Evolutionary conservation across 2,113 vertebrate species (phyloP).

Genomic region (Leuciscus idus): DNA sequence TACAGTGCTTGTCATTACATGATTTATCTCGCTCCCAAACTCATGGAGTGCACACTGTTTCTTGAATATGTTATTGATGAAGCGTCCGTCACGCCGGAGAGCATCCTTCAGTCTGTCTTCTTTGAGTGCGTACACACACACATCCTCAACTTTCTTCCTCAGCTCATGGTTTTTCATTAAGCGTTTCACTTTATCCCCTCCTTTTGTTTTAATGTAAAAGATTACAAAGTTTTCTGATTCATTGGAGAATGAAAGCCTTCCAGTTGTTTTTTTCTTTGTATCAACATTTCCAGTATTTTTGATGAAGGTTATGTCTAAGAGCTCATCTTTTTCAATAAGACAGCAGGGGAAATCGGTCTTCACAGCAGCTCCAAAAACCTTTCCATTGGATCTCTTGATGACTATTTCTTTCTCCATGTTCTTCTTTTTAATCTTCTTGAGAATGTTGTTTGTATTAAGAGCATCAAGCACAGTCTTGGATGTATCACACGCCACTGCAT

Average conservation of each 20-base stretch:
- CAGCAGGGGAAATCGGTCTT: conserved; percentile 43
- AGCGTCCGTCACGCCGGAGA: conserved; percentile 46
- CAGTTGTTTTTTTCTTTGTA: too few relatives aligned
- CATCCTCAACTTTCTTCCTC: not conserved
- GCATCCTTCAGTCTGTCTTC: conserved; percentile 37
- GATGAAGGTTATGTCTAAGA: conserved; percentile 42
- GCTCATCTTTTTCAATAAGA: conserved; percentile 41
- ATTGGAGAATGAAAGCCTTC: not conserved
- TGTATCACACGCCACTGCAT: not conserved
- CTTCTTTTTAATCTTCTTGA: not conserved
- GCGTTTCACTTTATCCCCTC: not conserved
- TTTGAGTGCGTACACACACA: conserved; percentile 48
- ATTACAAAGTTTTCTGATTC: not conserved
- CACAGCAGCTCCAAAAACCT: not conserved
- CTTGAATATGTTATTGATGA: not conserved
- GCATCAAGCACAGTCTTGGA: conserved; percentile 32
- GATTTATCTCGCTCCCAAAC: not conserved
- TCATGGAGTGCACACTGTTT: not conserved
- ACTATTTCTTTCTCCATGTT: conserved; percentile 14
- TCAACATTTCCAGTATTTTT: not conserved
- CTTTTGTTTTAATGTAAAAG: conserved; percentile 45
- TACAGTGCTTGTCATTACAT: not conserved
- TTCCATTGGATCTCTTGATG: conserved; percentile 1
- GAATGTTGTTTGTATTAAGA: not conserved
- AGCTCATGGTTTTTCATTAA: conserved; percentile 7